Evolutionary conservation across 2,888 invertebrate species (phyloP).

Genomic region (Bembecia ichneumoniformis): DNA sequence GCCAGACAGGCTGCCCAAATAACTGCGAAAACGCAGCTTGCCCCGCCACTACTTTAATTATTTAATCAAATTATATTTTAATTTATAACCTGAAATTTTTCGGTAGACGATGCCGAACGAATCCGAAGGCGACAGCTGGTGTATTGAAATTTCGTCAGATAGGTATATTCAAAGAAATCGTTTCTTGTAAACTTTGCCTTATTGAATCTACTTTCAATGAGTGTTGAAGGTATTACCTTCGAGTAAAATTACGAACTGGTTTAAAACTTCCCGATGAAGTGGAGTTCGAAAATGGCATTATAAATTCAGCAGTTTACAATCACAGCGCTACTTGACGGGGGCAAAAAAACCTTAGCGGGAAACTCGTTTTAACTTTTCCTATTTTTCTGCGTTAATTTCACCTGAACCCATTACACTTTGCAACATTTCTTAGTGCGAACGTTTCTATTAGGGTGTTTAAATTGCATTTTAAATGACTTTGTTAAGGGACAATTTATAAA

Average conservation of each 20-base stretch:
- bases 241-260: slow-evolving; percentile 61
- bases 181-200: slow-evolving; percentile 16
- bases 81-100: too few species aligned
- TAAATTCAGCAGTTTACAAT: slow-evolving; percentile 72
- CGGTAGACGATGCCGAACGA: too few species aligned
- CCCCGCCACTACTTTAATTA: too few species aligned
- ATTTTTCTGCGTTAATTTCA: slow-evolving; percentile 72
- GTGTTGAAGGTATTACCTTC: slow-evolving; percentile 44
- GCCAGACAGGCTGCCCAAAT: too few species aligned
- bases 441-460: slow-evolving; percentile 51
- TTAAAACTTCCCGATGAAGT: slow-evolving; percentile 67
- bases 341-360: slow-evolving; percentile 44
- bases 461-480: slow-evolving; percentile 66
- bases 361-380: slow-evolving; percentile 73
- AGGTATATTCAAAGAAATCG: slow-evolving; percentile 6
- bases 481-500: slow-evolving; percentile 8
- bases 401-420: slow-evolving; percentile 71
- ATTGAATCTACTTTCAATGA: slow-evolving; percentile 27
- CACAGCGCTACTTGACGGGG: slow-evolving; percentile 57
- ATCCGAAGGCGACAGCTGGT: too few species aligned
- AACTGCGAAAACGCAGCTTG: too few species aligned
- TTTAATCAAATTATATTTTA: too few species aligned
- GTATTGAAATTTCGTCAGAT: background rate
- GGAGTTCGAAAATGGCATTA: slow-evolving; percentile 71
- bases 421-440: slow-evolving; percentile 54